These are phyloP conservation scores for Pipistrellus pygmaeus DNA, from an alignment of 2,797 vertebrate species.

Conservation along the genomic window DNA sequence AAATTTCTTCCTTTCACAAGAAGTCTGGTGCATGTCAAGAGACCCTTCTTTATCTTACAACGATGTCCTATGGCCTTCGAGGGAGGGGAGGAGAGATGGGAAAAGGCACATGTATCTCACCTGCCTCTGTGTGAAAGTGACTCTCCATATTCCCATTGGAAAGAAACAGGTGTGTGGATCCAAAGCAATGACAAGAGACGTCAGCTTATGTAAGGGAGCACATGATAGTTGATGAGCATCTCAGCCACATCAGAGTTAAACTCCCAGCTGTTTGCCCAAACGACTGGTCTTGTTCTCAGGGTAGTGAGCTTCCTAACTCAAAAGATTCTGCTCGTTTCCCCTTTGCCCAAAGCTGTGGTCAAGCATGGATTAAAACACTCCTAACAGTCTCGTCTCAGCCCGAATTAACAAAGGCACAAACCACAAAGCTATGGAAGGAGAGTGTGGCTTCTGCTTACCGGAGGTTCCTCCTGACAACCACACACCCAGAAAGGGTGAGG, in stretches of 20 bases:
- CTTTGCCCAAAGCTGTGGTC: background rate
- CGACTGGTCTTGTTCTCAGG: background rate
- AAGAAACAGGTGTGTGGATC: background rate
- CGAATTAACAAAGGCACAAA: background rate
- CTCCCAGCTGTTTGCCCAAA: background rate
- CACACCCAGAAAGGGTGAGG: background rate
- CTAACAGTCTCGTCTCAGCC: background rate
- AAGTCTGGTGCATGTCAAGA: background rate
- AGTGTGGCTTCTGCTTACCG: background rate
- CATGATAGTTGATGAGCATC: background rate
- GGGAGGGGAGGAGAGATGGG: background rate
- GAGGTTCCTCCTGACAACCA: background rate
- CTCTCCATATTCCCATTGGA: background rate
- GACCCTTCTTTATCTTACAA: background rate
- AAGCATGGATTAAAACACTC: background rate
- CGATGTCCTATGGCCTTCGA: background rate
- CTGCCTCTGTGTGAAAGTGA: background rate
- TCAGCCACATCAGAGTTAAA: background rate
- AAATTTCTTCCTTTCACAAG: slow-evolving; percentile 22
- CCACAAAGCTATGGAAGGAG: background rate
- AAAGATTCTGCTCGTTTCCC: background rate
- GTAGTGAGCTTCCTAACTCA: background rate
- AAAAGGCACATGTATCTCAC: background rate
- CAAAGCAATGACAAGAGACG: background rate
- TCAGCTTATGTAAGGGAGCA: background rate